A percentile compares a stretch with the other conserved stretches of the same genome.
phyloP scores from a whole-genome alignment of 2,113 vertebrate species.

The Tiliqua scincoides region DNA sequence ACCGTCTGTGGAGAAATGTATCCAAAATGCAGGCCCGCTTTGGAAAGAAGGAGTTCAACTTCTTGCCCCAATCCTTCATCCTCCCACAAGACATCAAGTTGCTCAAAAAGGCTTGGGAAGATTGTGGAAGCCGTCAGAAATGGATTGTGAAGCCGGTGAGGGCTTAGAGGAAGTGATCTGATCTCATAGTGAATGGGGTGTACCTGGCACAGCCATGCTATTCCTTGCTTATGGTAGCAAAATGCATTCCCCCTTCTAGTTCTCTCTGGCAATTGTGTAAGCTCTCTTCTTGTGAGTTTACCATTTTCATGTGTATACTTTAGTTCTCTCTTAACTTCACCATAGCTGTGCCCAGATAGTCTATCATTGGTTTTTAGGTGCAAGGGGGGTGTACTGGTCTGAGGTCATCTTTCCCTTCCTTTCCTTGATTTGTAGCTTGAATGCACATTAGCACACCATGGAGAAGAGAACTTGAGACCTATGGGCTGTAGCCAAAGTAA shows the following conservation, averaged over 20 bases:
- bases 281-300: neutral
- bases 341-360: neutral
- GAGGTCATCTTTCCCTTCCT: neutral
- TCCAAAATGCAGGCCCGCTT: constrained; percentile 91
- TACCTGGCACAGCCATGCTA: neutral
- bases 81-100: constrained; percentile 94
- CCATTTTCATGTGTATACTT: neutral
- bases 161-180: neutral
- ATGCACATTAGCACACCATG: neutral
- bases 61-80: constrained; percentile 94
- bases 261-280: neutral
- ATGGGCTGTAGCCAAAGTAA: too few species aligned
- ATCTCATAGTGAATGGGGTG: neutral
- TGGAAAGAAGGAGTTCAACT: constrained; percentile 92
- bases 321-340: neutral
- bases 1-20: constrained; percentile 94
- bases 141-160: constrained; percentile 98
- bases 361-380: neutral
- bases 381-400: neutral
- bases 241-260: neutral
- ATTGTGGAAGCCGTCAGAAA: constrained; percentile 84
- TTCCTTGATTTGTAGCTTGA: neutral
- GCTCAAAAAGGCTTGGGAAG: constrained; percentile 92
- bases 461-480: too few species aligned
- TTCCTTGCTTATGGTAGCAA: neutral